Base-by-base conservation (phyloP, 92 coral and sea anemone species). In the Diadumene lineata region DNA sequence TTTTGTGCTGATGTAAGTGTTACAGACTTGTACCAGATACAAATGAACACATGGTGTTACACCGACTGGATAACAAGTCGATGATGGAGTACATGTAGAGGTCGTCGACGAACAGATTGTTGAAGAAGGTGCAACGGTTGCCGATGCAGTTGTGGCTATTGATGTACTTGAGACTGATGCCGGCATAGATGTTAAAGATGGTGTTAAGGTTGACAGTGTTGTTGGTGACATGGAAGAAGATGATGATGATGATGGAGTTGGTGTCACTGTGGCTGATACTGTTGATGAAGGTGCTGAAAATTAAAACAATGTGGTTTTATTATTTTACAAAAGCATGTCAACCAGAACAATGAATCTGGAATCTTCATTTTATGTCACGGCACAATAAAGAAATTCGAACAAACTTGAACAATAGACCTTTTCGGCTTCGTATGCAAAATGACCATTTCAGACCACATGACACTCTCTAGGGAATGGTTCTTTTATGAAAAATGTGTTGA, bases 21-120 rank as follows among this genome's bases (percentile, higher is more conserved):
- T 72, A 17, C 77, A 72, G 0, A 72, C 77, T 56, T 56, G 19
- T 11, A 72, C 67, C 23, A 72, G 67, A 25, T 33, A 72, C 34
- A 72, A 2, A 11, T 72, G 62, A 10, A 72, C 32, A 33, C 77
- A 72, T 25, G 77, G 77, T 32, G 66, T 60, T 0, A 31, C 50
- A 13, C 55, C 67, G 13, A 32, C 64, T 56, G 77, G 56, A 56
- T 21, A 60, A 44, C 77, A 72, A 0, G 77, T 72, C 19, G 77
- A 38, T 24, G 55, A 9, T 57, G 77, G 46, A 17, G 65, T 34
- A 34, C 77, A 72, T 56, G 63, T 72, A 9, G 77, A 72, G 9
- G 77, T 56, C 64, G 31, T 30, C n/a, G 56, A 50, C 18, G 57
- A 30, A 34, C 34, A 27, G 50, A 43, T 21, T 66, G 24, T 0